Evolutionary conservation across 2,113 vertebrate species (phyloP).

Genomic region (Seriola aureovittata): DNA sequence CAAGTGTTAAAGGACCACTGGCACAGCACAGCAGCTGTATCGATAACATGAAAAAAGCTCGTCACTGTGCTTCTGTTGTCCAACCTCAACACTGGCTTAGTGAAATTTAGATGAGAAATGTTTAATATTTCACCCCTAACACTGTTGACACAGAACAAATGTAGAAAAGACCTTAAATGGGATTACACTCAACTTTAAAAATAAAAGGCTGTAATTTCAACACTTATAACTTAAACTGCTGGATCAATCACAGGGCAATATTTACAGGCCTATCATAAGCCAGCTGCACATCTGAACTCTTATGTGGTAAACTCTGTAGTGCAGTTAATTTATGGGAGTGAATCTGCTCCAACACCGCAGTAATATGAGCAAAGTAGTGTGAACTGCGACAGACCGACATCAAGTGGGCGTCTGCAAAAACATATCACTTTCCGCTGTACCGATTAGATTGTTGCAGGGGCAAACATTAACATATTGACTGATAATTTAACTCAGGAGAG

Average conservation of each 20-base stretch:
- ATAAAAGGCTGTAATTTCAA: neutral
- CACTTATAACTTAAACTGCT: neutral
- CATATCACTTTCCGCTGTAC: conserved; percentile 67
- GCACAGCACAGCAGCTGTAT: conserved; percentile 23
- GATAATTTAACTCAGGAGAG: conserved; percentile 20
- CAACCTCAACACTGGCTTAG: neutral
- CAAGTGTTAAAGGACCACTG: conserved; percentile 4
- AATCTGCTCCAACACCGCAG: conserved; percentile 62
- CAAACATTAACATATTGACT: conserved; percentile 43
- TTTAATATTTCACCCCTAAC: neutral
- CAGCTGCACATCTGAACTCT: conserved; percentile 15
- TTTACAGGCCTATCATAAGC: neutral
- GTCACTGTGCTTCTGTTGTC: conserved; percentile 5
- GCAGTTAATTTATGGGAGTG: conserved; percentile 23
- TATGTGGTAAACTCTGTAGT: conserved; percentile 32
- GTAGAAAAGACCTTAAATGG: neutral
- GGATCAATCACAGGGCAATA: neutral
- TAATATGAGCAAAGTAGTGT: conserved; percentile 53
- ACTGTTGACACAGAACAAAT: neutral
- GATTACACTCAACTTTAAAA: neutral
- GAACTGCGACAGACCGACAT: conserved; percentile 61
- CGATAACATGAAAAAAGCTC: neutral
- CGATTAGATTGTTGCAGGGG: conserved; percentile 61
- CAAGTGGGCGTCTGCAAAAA: conserved; percentile 76
- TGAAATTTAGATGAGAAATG: neutral